A percentile compares a stretch with the other conserved stretches of the same genome.
Evolutionary conservation across 2,797 vertebrate species (phyloP).

Genomic region (Notolabrus celidotus): DNA sequence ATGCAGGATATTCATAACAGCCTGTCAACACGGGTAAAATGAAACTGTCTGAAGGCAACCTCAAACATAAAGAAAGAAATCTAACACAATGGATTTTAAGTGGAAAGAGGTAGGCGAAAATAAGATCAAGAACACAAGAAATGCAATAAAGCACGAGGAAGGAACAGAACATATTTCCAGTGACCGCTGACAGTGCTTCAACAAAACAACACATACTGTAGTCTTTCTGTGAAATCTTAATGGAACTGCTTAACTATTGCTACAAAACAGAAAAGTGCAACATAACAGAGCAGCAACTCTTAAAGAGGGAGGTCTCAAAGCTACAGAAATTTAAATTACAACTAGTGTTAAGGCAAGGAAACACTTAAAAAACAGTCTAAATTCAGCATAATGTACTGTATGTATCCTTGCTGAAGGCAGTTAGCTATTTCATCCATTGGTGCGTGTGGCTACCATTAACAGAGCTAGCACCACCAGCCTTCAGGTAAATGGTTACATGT

Average conservation of each 20-base stretch:
- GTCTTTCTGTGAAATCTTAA: slow-evolving; percentile 21
- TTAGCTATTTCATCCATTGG: too few relatives aligned
- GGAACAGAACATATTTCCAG: slow-evolving; percentile 39
- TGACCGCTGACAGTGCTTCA: slow-evolving; percentile 39
- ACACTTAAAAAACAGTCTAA: too few relatives aligned
- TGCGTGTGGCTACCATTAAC: too few relatives aligned
- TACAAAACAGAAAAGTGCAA: slow-evolving; percentile 3
- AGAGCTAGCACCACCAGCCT: too few relatives aligned
- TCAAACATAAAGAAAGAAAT: slow-evolving; percentile 41
- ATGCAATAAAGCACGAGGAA: slow-evolving; percentile 12
- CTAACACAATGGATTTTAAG: slow-evolving; percentile 36
- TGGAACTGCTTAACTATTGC: slow-evolving; percentile 47
- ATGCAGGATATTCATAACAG: slow-evolving; percentile 40
- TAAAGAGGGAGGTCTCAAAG: too few relatives aligned
- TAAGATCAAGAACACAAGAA: slow-evolving; percentile 20
- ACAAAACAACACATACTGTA: slow-evolving; percentile 28
- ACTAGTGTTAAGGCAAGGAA: too few relatives aligned
- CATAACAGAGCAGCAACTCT: neutral
- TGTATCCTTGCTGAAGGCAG: too few relatives aligned
- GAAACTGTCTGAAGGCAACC: slow-evolving; percentile 46
- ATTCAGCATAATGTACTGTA: too few relatives aligned
- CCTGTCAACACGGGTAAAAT: slow-evolving; percentile 59
- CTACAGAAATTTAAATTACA: neutral
- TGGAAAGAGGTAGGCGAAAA: slow-evolving; percentile 32
- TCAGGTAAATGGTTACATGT: too few relatives aligned